phyloP scores from a whole-genome alignment of 2,888 invertebrate species.

The Andrena marginata region DNA sequence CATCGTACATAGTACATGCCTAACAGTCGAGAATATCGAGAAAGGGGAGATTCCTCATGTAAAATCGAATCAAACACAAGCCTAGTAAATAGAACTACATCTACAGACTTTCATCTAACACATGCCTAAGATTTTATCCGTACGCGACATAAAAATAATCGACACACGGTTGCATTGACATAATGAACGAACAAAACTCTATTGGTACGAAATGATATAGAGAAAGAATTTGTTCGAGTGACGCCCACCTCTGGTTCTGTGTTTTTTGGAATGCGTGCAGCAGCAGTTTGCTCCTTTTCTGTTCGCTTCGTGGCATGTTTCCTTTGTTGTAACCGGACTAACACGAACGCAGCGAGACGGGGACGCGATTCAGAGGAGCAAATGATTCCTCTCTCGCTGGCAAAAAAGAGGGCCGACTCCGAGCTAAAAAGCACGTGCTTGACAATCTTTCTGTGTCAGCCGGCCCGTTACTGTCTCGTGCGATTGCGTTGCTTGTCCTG shows the following conservation, averaged over 20 bases:
- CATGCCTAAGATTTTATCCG: neutral
- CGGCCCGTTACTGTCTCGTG: conserved; percentile 40
- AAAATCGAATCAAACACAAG: no score
- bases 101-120: neutral
- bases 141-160: neutral
- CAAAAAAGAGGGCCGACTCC: conserved; percentile 19
- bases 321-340: conserved; percentile 23
- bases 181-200: neutral
- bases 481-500: conserved; percentile 60
- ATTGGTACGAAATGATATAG: neutral
- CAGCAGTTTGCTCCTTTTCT: neutral
- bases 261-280: conserved; percentile 9
- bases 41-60: no score
- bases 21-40: no score
- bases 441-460: conserved; percentile 26
- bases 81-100: no score
- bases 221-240: neutral
- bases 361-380: conserved; percentile 1
- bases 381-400: conserved; percentile 17
- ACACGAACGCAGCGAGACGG: conserved; percentile 5
- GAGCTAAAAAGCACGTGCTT: conserved; percentile 30
- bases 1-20: no score
- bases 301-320: conserved; percentile 20
- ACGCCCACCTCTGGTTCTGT: neutral
- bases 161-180: neutral